Evolutionary conservation across 2,888 invertebrate species (phyloP).

Genomic region (Helicoverpa assulta): DNA sequence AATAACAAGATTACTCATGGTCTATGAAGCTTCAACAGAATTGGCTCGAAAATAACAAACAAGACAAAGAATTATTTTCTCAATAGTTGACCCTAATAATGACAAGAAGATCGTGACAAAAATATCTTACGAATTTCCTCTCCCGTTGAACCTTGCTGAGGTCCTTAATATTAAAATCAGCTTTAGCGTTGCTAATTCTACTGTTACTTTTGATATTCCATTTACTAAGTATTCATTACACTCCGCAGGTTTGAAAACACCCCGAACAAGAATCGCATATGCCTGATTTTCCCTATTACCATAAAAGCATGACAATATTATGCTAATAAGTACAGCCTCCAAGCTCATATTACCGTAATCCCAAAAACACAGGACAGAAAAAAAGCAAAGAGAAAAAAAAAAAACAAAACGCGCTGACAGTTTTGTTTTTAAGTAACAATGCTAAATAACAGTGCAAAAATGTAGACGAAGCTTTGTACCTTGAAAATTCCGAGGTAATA

Average conservation of each 20-base stretch:
- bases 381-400: slow-evolving; percentile 38
- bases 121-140: background rate
- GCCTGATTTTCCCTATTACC: slow-evolving; percentile 15
- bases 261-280: slow-evolving; percentile 2
- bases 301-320: slow-evolving; percentile 28
- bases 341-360: slow-evolving; percentile 48
- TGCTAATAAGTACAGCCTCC: slow-evolving; percentile 35
- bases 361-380: slow-evolving; percentile 55
- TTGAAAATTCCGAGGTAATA: slow-evolving; percentile 73
- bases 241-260: background rate
- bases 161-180: no score
- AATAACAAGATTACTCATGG: slow-evolving; percentile 3
- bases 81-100: background rate
- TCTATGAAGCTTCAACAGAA: background rate
- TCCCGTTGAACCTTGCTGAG: no score
- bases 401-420: slow-evolving; percentile 62
- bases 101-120: background rate
- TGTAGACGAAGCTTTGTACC: slow-evolving; percentile 67
- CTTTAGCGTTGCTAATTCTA: no score
- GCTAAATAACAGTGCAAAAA: slow-evolving; percentile 70
- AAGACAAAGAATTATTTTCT: slow-evolving; percentile 1
- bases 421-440: slow-evolving; percentile 69
- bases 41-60: background rate
- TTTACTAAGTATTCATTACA: background rate
- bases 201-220: no score